Conservation (phyloP, 2,888 invertebrate species). For the Temnothorax ravouxi region DNA sequence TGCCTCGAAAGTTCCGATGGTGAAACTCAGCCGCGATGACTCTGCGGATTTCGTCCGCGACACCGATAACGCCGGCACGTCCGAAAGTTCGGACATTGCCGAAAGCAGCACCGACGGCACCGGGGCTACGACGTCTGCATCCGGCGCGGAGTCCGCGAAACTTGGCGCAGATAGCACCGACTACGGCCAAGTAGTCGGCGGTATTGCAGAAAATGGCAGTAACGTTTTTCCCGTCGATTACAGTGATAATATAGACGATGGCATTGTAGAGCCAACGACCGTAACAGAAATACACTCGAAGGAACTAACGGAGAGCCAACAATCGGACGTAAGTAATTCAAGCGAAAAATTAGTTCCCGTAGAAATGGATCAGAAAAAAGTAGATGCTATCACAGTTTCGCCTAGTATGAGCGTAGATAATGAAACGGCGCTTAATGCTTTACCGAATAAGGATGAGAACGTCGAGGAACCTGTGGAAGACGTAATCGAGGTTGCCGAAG, state of each 20-base stretch:
- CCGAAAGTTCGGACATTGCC: conserved; percentile 49
- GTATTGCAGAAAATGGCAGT: conserved; percentile 30
- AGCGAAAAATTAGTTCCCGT: conserved; percentile 3
- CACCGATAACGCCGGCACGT: conserved; percentile 26
- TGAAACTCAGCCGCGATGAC: conserved; percentile 18
- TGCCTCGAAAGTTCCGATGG: conserved; percentile 13
- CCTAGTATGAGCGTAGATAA: neutral
- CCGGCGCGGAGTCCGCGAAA: conserved; percentile 21
- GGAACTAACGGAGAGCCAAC: neutral
- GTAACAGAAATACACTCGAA: conserved; percentile 18
- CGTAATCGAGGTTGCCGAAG: neutral
- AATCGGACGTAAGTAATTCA: conserved; percentile 63
- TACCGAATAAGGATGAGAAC: neutral
- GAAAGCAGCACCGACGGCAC: neutral
- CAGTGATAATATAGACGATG: conserved; percentile 45
- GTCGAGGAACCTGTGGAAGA: neutral
- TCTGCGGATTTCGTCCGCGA: conserved; percentile 17
- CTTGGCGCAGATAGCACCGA: conserved; percentile 25
- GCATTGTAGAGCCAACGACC: conserved; percentile 29
- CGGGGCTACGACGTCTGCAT: conserved; percentile 20
- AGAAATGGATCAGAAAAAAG: neutral
- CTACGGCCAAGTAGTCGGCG: conserved; percentile 22
- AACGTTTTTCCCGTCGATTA: conserved; percentile 34
- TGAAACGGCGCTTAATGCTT: neutral
- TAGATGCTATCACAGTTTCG: neutral